Evolutionary conservation across 2,113 vertebrate genomes (phyloP), one percentile per base, ranked within the genome.

Genomic region (Pycnonotus jocosus): DNA sequence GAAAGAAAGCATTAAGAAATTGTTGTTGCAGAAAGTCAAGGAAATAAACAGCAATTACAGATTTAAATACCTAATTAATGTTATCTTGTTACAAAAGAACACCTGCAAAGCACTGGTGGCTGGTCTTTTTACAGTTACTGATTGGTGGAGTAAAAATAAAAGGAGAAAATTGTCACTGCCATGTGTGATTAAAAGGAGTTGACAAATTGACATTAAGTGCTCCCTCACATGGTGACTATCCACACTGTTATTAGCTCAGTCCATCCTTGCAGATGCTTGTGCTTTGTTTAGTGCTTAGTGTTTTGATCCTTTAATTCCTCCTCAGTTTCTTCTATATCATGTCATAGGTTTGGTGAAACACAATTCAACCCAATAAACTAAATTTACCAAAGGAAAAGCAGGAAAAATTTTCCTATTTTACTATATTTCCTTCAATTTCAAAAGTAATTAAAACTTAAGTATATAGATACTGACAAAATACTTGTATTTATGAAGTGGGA

Each of bases 1-100:
- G 35, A 81, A 85, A 60, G 64, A 84, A 89, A 91, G 48, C 71
- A 76, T 72, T 68, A 81, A 86, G 90, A 81, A 96, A 88, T 21
- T 17, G 9, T 48, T 35, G 35, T 81, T 95, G 68, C 50, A 78
- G 47, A 81, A 96, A 94, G 65, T 74, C 24, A 47, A 53, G 30
- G 60, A 86, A 82, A 93, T 92, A 94, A 96, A 94, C 38, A 77
- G 68, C 68, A 97, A 90, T 95, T 97, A 94, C 54, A 72, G 40
- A 85, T 91, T 92, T 86, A 89, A 95, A 97, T 95, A 90, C 58
- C 64, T 94, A 93, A 97, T 96, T 94, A 95, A 95, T 97, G 96
- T 93, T 88, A 80, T 89, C 62, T 33, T 78, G 21, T 76, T 95
- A 96, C 85, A 97, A 96, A 97, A 92, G 96, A 86, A 61, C 97